Evolutionary conservation across 2,888 invertebrate genomes (phyloP), one percentile per base, ranked within the genome.

Genomic region (Phoronis australis): DNA sequence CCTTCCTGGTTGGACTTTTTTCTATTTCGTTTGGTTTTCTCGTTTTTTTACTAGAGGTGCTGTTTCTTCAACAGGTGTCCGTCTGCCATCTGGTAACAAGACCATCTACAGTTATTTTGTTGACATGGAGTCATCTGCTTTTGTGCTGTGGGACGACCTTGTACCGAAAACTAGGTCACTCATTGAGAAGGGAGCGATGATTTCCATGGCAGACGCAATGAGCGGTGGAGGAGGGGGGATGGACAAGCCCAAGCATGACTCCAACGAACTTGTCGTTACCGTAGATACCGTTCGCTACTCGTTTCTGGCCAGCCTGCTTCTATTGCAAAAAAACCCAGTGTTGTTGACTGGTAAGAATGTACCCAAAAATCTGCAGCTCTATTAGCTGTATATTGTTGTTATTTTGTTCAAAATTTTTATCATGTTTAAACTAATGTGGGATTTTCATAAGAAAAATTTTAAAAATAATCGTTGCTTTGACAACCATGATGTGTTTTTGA

Each of bases 71-170:
- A 25, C 55, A 74, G 74, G 75, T 48, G 69, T 76, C 18, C 60
- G 73, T 25, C 60, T 76, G 20, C 76, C 76, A 9, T 66, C 75
- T 23, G 73, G 72, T 9, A 69, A 68, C 53, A 60, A 65, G 35
- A 69, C 67, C 41, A 70, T 76, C 41, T 76, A 71, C 60, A 69
- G 73, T 49, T 76, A 73, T 58, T 76, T 76, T 56, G 64, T 76
- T 22, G 75, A 76, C 57, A 66, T 75, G 65, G 72, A 75, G 48
- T 65, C 69, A 12, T 73, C 74, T 20, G 62, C 60, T 56, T 76
- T 76, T 63, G 59, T 71, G 5, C 65, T 67, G 21, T 76, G 76
- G 76, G 73, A 73, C 47, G 64, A 60, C 4, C 63, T 76, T 20
- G 69, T 76, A 4, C 73, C 75, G 1, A 64, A 66, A 35, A 76